Conservation (phyloP, 2,113 vertebrate species). For the Isichthys henryi region DNA sequence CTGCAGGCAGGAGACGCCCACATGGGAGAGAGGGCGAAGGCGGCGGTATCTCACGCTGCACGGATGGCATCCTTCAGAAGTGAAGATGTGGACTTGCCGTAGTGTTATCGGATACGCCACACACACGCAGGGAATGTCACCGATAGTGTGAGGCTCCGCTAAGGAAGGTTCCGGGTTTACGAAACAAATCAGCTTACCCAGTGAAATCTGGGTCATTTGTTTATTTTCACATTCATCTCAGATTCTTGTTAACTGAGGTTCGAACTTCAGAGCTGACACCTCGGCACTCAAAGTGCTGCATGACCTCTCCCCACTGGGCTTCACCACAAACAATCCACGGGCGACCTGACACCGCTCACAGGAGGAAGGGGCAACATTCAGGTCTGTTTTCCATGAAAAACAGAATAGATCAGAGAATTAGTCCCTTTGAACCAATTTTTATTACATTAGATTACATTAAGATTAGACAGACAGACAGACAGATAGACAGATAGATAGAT, state of each 20-base stretch:
- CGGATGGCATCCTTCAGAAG: background rate
- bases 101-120: background rate
- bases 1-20: constrained; percentile 49
- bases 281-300: background rate
- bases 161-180: background rate
- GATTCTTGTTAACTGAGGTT: background rate
- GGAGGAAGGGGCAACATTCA: background rate
- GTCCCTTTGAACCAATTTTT: background rate
- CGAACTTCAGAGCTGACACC: background rate
- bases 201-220: background rate
- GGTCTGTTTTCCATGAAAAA: background rate
- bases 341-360: background rate
- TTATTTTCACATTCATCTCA: background rate
- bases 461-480: background rate
- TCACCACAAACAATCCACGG: background rate
- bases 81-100: too few species aligned
- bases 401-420: background rate
- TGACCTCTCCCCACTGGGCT: background rate
- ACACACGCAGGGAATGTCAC: background rate
- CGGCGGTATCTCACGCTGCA: background rate
- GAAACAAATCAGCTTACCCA: background rate
- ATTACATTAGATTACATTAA: background rate
- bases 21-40: constrained; percentile 22
- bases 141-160: background rate
- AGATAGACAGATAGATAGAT: background rate